Conservation (phyloP, 2,797 vertebrate genomes). For the Sandelia bainsii region DNA sequence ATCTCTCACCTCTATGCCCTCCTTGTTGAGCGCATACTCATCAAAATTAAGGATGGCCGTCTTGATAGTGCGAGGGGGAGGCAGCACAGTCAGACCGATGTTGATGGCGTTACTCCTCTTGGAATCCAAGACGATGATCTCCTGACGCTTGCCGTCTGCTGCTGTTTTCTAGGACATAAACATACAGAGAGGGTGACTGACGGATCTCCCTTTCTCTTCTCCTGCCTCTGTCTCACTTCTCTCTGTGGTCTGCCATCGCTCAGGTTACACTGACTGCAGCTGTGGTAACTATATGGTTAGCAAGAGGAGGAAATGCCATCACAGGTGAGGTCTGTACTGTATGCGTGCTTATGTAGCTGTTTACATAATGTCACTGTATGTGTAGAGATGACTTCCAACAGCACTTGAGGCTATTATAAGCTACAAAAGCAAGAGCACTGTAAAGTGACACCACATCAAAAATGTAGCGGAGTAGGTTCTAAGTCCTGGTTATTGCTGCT, state of each 20-base stretch:
- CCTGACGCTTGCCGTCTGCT: conserved; percentile 93
- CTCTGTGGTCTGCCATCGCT: conserved; percentile 60
- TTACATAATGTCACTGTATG: conserved; percentile 18
- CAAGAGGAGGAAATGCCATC: conserved; percentile 32
- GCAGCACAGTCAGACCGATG: conserved; percentile 95
- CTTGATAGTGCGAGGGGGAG: conserved; percentile 93
- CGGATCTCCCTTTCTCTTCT: background rate
- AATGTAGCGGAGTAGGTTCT: conserved; percentile 49
- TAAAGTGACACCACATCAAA: conserved; percentile 45
- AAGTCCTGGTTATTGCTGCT: conserved; percentile 31
- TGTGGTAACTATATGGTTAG: conserved; percentile 46
- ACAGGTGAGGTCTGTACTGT: background rate
- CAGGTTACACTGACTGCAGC: conserved; percentile 80
- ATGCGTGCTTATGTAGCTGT: conserved; percentile 17
- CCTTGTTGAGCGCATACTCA: conserved; percentile 96
- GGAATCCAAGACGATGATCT: conserved; percentile 94
- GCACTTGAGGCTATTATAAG: conserved; percentile 12
- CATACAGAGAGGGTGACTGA: conserved; percentile 18
- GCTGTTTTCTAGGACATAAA: conserved; percentile 88
- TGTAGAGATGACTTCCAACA: conserved; percentile 41
- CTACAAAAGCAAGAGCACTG: conserved; percentile 34
- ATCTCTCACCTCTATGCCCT: conserved; percentile 94
- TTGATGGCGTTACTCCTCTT: conserved; percentile 99
- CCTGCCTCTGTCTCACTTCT: background rate
- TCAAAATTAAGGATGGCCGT: conserved; percentile 95